Base-by-base conservation (phyloP, 2,888 invertebrate species). In the Standfussiana lucernea region DNA sequence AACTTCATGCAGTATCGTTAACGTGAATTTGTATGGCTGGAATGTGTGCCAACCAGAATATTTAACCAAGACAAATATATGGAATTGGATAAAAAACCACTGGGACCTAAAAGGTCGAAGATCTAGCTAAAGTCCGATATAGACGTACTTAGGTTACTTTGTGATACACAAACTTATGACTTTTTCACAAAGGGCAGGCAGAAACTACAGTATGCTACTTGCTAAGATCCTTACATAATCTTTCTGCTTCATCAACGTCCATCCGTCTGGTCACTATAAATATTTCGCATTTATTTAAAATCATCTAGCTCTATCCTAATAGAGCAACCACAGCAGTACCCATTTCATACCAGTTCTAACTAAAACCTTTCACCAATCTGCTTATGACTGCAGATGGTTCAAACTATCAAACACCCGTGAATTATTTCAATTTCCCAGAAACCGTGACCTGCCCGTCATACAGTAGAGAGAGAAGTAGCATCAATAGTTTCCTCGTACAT, bases 401-500 rank as follows among this genome's bases (percentile, higher is more conserved):
- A 37, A 53, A 61, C 42, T 40, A 75, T 75, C 37, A 72, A 70
- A 76, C 72, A 76, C 15, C 37, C 11, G 24, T 0, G 4, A 64
- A 75, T 67, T 80, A 77, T 65, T 77, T 74, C 8, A 65, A 68
- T 72, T 61, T 35, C n/a, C 21, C 13, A 7, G 13, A 65, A 74
- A 24, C 40, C 67, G 6, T 56, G 50, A 62, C 32, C 70, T 71
- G 61, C 77, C 74, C 62, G 65, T 66, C 76, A 65, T 81, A 79
- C 78, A 11, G 68, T 73, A 82, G 70, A 56, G 42, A 11, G 24
- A 67, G 28, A 80, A 71, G 47, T 37, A 77, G 15, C 61, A 42
- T 21, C 45, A 74, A 75, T 65, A 74, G 72, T 71, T 87, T 77
- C 82, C 75, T 67, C 77, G 40, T 79, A 28, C 13, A 40, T 72